These are phyloP conservation scores for Blennius ocellaris DNA, from an alignment of 2,113 vertebrate species.

Conservation along the genomic window DNA sequence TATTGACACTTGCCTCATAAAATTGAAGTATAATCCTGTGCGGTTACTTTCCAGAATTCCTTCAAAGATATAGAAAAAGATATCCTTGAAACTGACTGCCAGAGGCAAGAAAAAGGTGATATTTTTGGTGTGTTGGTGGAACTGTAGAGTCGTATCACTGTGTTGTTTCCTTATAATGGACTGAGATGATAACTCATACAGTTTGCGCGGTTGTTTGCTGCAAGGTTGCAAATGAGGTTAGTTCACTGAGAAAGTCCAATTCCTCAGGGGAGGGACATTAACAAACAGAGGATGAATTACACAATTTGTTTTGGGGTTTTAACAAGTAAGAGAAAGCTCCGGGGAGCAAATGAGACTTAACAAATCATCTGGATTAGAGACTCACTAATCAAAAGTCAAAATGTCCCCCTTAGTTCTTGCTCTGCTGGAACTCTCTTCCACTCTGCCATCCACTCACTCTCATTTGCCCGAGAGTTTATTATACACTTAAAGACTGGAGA, in stretches of 20 bases:
- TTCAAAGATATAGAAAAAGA: neutral
- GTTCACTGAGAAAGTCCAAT: constrained; percentile 4
- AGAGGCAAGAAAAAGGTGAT: neutral
- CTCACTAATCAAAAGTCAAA: neutral
- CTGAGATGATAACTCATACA: constrained; percentile 12
- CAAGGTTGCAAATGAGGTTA: constrained; percentile 56
- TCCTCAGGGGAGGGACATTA: constrained; percentile 22
- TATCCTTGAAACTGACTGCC: constrained; percentile 30
- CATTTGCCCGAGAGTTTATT: constrained; percentile 19
- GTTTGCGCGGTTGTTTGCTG: constrained; percentile 27
- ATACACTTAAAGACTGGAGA: constrained; percentile 34
- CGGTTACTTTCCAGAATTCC: neutral
- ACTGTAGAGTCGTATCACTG: neutral
- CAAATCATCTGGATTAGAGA: constrained; percentile 32
- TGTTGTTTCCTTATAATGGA: constrained; percentile 16
- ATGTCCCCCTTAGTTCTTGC: neutral
- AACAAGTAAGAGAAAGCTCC: constrained; percentile 16
- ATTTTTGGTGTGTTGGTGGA: neutral
- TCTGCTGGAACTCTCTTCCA: neutral
- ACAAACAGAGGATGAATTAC: constrained; percentile 6
- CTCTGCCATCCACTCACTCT: neutral
- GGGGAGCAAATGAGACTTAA: constrained; percentile 23
- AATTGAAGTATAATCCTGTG: neutral
- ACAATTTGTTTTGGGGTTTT: constrained; percentile 29
- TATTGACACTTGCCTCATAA: neutral